Percentiles rank a stretch among this genome's conserved stretches.
Conservation (phyloP, 2,888 invertebrate genomes). For the Sphaeridia pumilis region DNA sequence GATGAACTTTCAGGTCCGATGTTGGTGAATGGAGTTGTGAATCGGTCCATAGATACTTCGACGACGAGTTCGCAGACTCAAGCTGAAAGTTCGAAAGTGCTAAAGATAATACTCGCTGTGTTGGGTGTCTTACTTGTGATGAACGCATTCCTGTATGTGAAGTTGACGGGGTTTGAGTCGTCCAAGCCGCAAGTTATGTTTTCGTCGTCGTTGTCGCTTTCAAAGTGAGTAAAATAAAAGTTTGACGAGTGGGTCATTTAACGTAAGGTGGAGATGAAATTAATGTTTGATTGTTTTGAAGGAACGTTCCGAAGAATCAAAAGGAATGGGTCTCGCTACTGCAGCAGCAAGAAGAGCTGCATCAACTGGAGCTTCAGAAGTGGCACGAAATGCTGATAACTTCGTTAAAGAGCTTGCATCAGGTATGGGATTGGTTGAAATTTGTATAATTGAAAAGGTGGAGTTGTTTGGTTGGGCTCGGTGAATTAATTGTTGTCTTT, state of each 20-base stretch:
- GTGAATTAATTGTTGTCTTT: too few species aligned
- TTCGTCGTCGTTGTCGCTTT: too few species aligned
- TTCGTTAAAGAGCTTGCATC: slow-evolving; percentile 39
- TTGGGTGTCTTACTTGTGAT: slow-evolving; percentile 53
- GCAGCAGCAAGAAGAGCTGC: slow-evolving; percentile 66
- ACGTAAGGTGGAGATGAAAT: slow-evolving; percentile 45
- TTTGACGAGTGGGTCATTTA: too few species aligned
- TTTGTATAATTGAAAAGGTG: too few species aligned
- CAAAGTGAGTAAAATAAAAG: slow-evolving; percentile 15
- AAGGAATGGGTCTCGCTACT: slow-evolving; percentile 71
- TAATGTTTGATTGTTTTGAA: slow-evolving; percentile 40
- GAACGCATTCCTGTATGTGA: slow-evolving; percentile 71
- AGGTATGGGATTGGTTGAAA: slow-evolving; percentile 30
- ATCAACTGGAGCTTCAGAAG: slow-evolving; percentile 65
- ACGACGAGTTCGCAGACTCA: slow-evolving; percentile 14
- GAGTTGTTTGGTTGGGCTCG: too few species aligned
- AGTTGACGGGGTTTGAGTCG: slow-evolving; percentile 52
- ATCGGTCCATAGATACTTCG: slow-evolving; percentile 1
- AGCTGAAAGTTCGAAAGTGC: slow-evolving; percentile 24
- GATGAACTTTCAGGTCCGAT: too few species aligned
- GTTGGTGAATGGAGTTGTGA: not conserved
- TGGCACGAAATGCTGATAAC: slow-evolving; percentile 52
- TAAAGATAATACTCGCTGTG: slow-evolving; percentile 46
- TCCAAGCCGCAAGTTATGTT: slow-evolving; percentile 17
- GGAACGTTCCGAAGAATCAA: slow-evolving; percentile 58